A percentile compares a stretch with the other conserved stretches of the same genome.
These are phyloP conservation scores for Cantharis lateralis DNA, from an alignment of 2,888 invertebrate genomes.

Conservation along the genomic window DNA sequence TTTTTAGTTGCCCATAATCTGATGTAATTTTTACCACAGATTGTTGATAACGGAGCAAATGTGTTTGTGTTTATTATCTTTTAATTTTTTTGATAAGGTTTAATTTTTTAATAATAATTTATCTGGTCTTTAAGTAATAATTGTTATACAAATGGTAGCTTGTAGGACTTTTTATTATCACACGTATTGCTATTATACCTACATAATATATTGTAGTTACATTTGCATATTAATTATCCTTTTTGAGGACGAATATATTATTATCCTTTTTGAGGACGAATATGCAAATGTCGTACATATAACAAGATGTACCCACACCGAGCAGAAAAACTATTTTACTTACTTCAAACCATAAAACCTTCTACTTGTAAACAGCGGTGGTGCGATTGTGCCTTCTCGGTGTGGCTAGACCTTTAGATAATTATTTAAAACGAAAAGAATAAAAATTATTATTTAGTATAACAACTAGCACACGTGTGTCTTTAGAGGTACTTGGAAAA, in stretches of 20 bases:
- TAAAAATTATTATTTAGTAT: neutral
- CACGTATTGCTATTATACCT: conserved; percentile 24
- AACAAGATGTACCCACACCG: neutral
- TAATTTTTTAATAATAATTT: conserved; percentile 17
- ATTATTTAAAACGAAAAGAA: neutral
- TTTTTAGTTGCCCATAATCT: neutral
- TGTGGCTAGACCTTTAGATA: neutral
- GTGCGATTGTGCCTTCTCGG: neutral
- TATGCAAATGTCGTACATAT: neutral
- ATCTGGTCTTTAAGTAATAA: neutral
- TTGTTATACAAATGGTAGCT: neutral
- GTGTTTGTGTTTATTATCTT: conserved; percentile 36
- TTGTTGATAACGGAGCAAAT: conserved; percentile 33
- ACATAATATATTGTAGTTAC: neutral
- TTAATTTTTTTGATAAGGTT: conserved; percentile 25
- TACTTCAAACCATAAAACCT: neutral
- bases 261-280: neutral
- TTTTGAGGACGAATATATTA: neutral
- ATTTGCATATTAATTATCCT: neutral
- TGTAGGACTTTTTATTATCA: conserved; percentile 18
- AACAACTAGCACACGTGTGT: neutral
- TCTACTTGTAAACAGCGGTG: too few relatives aligned
- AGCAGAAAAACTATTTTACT: neutral
- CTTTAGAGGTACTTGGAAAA: neutral
- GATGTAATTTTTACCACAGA: conserved; percentile 26